These are phyloP conservation scores for Papilio aristodemus DNA, from an alignment of 1,140 invertebrate genomes.

Conservation along the genomic window DNA sequence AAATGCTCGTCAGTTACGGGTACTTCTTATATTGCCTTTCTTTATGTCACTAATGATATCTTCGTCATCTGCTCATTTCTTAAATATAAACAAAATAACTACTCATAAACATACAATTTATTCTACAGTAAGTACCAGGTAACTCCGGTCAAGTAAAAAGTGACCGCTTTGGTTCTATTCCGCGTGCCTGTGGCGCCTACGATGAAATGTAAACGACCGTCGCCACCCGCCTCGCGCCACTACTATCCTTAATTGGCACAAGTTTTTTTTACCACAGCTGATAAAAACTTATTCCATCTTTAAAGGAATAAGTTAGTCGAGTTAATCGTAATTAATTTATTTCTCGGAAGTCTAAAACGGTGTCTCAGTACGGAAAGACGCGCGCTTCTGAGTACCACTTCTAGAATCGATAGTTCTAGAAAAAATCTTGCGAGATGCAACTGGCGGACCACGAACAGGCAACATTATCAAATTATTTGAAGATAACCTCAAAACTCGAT, in stretches of 20 bases:
- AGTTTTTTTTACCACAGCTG: conserved; percentile 8
- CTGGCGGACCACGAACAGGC: too few relatives aligned
- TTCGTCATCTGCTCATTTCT: too few relatives aligned
- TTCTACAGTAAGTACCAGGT: not conserved
- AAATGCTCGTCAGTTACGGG: too few relatives aligned
- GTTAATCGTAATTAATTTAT: conserved; percentile 29
- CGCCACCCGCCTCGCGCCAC: conserved; percentile 21
- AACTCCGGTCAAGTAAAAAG: conserved; percentile 34
- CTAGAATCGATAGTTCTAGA: too few relatives aligned
- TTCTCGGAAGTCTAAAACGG: conserved; percentile 9
- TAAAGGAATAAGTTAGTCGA: conserved; percentile 17
- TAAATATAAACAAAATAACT: too few relatives aligned
- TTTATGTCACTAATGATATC: too few relatives aligned
- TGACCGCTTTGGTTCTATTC: conserved; percentile 33
- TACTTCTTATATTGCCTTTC: too few relatives aligned
- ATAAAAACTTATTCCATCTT: conserved; percentile 21
- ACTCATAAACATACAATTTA: too few relatives aligned
- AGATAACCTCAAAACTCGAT: too few relatives aligned
- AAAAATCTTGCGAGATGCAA: not conserved
- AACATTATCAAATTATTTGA: too few relatives aligned
- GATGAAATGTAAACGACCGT: conserved; percentile 41
- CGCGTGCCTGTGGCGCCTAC: conserved; percentile 34
- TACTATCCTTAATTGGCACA: conserved; percentile 23
- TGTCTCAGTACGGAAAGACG: conserved; percentile 26
- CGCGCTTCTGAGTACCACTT: not conserved